Base-by-base conservation (phyloP, 2,888 invertebrate genomes). In the Linnaemya tessellans region DNA sequence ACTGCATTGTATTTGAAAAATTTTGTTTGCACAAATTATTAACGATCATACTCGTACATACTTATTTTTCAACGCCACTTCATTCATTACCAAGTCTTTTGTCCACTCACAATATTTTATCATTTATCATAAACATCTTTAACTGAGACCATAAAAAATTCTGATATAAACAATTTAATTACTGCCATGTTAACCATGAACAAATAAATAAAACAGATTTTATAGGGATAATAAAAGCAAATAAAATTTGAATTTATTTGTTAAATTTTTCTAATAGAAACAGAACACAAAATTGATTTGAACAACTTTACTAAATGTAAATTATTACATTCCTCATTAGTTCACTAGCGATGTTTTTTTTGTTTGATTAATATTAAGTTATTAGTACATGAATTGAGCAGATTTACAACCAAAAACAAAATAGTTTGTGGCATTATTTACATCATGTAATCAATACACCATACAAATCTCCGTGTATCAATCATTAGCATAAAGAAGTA, bases 371-470 rank as follows among this genome's bases (percentile, higher is more conserved):
- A 67, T 46, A 51, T n/a, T 56, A 18, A 67, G 43, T 56, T 56
- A 49, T 68, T 46, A 43, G 22, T 54, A 35, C 4, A 54, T 62
- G 20, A 54, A 64, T 70, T 70, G 43, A 79, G 54, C 5, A 15
- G 20, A 46, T 54, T 15, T 5, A 56, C 64, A 22, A 3, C n/a
- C 4, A 73, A 35, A 46, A n/a, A 25, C 43, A 43, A 71, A 73
- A 65, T 7, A 51, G 15, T 68, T 68, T 60, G 51, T 68, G 75
- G 18, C 62, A 81, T 81, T 75, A 62, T 75, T 67, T 68, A 70
- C 68, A 75, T 75, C 75, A 68, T 81, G 81, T 75, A 75, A 81
- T 75, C 35, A 62, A 81, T 75, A 75, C 35, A 49, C 15, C 41
- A 49, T 46, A 73, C 22, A 58, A 65, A 65, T 58, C 46, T 46